Base-by-base conservation (phyloP, 2,113 vertebrate species). In the Dasyprocta punctata region DNA sequence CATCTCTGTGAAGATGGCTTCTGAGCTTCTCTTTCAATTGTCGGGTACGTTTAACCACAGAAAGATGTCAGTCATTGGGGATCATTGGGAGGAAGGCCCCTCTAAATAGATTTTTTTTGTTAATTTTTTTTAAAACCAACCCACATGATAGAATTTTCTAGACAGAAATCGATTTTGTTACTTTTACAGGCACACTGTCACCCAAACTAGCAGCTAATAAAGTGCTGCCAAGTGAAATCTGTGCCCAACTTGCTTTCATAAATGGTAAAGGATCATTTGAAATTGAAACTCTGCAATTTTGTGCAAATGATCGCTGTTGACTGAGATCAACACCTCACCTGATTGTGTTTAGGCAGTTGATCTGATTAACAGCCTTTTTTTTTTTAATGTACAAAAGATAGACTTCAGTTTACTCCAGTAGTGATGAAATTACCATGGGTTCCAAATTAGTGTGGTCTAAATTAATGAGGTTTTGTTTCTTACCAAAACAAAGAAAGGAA, bases 1-100 rank as follows among this genome's bases (percentile, higher is more conserved):
- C 98, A 99, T 99, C 98, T 99, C 99, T 7, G 99, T 99, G 99
- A 99, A 99, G 99, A 99, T 99, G 99, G 99, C 99, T 96, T 99
- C 99, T 0, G 99, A 99, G 98, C 99, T 99, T 61, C 99, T 99
- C 98, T 99, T 99, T 98, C 99, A 99, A 97, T 98, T 99, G 92
- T 99, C 99, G 98, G 99, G 99, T 99, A 99, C 54, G 97, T 95
- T 61, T 77, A 33, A 49, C 41, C 24, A 0, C 36, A n/a, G 38
- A 12, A 52, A 60, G 80, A 52, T 5, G 60, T 4, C 71, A 60
- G 2, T 63, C 41, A 30, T 54, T 38, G 65, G 24, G 52, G 44
- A 26, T 52, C 58, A 16, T 33, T 54, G 81, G 73, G 54, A 77
- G 22, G 65, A 90, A 84, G 56, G 44, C n/a, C 67, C 9, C 73